Evolutionary conservation across 1,140 invertebrate species (phyloP), one percentile per base, ranked within the genome.

Genomic region (Zaprionus taronus): DNA sequence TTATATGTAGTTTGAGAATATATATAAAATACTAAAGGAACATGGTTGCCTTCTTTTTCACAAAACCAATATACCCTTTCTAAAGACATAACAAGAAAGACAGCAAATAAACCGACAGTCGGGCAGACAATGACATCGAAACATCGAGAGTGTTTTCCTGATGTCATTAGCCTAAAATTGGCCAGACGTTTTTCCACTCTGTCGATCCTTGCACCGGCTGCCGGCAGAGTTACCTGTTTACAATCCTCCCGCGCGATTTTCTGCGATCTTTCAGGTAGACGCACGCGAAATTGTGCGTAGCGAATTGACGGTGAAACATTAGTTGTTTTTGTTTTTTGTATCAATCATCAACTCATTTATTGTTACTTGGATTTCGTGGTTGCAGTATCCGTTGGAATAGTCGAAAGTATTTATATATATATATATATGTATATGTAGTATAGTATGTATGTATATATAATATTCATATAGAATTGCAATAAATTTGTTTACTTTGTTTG

Each of bases 341-440:
- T 90, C 81, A 85, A 90, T 89, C 84, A 90, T 90, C 82, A 89
- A 90, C 85, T 81, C 85, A 77, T 89, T 90, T 89, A 90, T 89
- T 90, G 84, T 90, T 90, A 90, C 72, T 90, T 71, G 55, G 24
- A 66, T 49, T 61, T 76, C 66, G 44, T 47, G 26, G 61, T 69
- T 76, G 66, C 38, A 61, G 69, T 74, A 72, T 81, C 57, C 67
- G 56, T 77, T 86, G 63, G 64, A 80, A 60, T 87, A 83, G 75
- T 83, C 80, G 56, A 65, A 80, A 78, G 61, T 72, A 61, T 55
- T 17, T 64, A 44, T 80, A 56, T 69, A 72, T 82, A 67, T 66
- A 80, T 68, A n/a, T 66, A 75, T 68, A n/a, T 69, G 71, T 74
- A n/a, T n/a, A n/a, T n/a, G n/a, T n/a, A n/a, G 51, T 71, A 63